These are phyloP conservation scores for Megalonaias nervosa DNA, from an alignment of 1,140 invertebrate genomes.

Conservation along the genomic window DNA sequence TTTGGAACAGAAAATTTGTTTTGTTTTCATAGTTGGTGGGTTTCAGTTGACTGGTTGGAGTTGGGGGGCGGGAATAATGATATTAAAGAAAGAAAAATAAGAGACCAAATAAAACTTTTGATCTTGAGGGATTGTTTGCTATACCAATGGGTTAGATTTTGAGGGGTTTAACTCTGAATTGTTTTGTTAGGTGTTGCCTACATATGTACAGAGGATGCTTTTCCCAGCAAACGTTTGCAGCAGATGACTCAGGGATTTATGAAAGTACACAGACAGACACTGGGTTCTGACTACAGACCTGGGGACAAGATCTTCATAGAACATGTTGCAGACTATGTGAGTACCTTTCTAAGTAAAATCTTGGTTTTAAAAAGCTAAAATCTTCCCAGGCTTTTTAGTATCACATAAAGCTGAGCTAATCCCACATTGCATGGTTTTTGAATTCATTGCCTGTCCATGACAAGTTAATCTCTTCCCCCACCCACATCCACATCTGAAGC, in stretches of 20 bases:
- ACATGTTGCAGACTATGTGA: constrained; percentile 76
- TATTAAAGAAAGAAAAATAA: not conserved
- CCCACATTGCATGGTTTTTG: too few relatives aligned
- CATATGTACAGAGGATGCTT: constrained; percentile 83
- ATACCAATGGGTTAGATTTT: not conserved
- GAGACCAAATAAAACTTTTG: not conserved
- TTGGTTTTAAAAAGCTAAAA: too few relatives aligned
- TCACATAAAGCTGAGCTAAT: too few relatives aligned
- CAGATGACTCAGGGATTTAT: constrained; percentile 69
- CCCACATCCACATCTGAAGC: too few relatives aligned
- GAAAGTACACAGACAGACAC: constrained; percentile 37
- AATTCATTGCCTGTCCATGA: too few relatives aligned
- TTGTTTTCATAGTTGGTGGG: too few relatives aligned
- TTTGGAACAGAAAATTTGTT: too few relatives aligned
- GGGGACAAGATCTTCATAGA: constrained; percentile 76
- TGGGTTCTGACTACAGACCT: constrained; percentile 35
- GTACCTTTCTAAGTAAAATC: constrained; percentile 20
- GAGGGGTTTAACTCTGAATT: not conserved
- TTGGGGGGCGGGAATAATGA: not conserved
- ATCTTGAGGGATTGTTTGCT: not conserved
- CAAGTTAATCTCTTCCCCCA: too few relatives aligned
- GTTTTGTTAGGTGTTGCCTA: constrained; percentile 78
- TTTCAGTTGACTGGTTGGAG: too few relatives aligned
- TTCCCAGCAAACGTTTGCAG: constrained; percentile 81
- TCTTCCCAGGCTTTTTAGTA: too few relatives aligned